Percentiles rank a stretch among this genome's conserved stretches.
phyloP scores from a whole-genome alignment of 1,140 invertebrate species.

The Drosophila kohkoa region DNA sequence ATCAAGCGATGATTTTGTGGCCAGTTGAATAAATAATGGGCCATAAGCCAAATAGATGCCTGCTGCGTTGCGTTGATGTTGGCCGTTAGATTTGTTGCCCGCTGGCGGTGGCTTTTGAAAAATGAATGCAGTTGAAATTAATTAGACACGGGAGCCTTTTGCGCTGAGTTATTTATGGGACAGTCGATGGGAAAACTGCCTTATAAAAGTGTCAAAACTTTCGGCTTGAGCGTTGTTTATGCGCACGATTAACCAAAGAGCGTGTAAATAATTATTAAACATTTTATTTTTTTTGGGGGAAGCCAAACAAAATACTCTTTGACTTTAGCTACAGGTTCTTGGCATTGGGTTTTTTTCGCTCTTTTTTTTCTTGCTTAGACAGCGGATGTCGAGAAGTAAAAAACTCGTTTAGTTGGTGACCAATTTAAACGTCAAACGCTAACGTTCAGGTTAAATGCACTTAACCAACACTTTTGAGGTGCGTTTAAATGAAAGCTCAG shows the following conservation, averaged over 20 bases:
- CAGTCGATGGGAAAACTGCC: constrained; percentile 74
- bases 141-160: constrained; percentile 70
- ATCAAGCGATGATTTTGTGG: constrained; percentile 51
- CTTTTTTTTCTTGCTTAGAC: constrained; percentile 12
- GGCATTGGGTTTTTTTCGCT: constrained; percentile 21
- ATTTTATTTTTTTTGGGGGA: constrained; percentile 21
- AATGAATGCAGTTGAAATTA: constrained; percentile 55
- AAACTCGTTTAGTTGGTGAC: constrained; percentile 61
- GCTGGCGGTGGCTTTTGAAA: constrained; percentile 65
- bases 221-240: constrained; percentile 67
- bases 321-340: constrained; percentile 12
- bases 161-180: constrained; percentile 76
- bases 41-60: constrained; percentile 55
- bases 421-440: constrained; percentile 80
- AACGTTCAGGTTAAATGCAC: constrained; percentile 82
- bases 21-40: constrained; percentile 44
- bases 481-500: constrained; percentile 79
- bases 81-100: constrained; percentile 12
- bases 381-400: constrained; percentile 43
- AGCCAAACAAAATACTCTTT: neutral
- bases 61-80: constrained; percentile 7
- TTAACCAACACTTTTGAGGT: constrained; percentile 79
- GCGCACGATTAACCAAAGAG: constrained; percentile 62
- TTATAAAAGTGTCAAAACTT: constrained; percentile 82
- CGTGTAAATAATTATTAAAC: constrained; percentile 74